Percentiles rank a stretch among this genome's conserved stretches.
These are phyloP conservation scores for Pseudochaenichthys georgianus DNA, from an alignment of 2,797 vertebrate genomes.

Conservation along the genomic window DNA sequence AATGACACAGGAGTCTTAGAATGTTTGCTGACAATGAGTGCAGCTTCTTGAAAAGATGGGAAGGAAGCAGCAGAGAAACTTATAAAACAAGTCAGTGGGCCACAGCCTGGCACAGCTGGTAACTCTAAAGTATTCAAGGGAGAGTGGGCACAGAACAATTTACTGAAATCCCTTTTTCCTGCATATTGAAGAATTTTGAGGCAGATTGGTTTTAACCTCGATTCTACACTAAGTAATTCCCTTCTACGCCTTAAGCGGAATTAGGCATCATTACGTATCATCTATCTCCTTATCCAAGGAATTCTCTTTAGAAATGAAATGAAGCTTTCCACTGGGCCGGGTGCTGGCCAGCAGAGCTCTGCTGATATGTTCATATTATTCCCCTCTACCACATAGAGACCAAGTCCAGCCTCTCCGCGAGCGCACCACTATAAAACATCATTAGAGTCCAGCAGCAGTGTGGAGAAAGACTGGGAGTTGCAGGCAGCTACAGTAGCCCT, in stretches of 20 bases:
- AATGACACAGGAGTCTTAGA: conserved; percentile 35
- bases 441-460: conserved; percentile 71
- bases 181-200: conserved; percentile 70
- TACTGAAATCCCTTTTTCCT: conserved; percentile 73
- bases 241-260: conserved; percentile 82
- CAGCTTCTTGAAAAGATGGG: conserved; percentile 8
- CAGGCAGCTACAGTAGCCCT: conserved; percentile 55
- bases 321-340: conserved; percentile 65
- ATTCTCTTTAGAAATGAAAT: conserved; percentile 81
- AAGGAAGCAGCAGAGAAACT: conserved; percentile 22
- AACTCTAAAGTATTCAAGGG: conserved; percentile 49
- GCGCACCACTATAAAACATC: conserved; percentile 80
- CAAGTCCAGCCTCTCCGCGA: conserved; percentile 57
- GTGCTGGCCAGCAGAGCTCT: conserved; percentile 64
- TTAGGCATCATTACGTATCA: conserved; percentile 84
- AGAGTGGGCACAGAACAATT: conserved; percentile 59
- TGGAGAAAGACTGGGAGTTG: conserved; percentile 58
- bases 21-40: conserved; percentile 41
- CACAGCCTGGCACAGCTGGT: conserved; percentile 44
- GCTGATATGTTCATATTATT: conserved; percentile 70
- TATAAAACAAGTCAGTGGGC: conserved; percentile 37
- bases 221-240: conserved; percentile 85
- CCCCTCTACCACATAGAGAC: conserved; percentile 63
- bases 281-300: conserved; percentile 81
- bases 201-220: conserved; percentile 84